These are phyloP conservation scores for Polypterus bichir DNA, from an alignment of 2,113 vertebrate genomes.

Conservation along the genomic window DNA sequence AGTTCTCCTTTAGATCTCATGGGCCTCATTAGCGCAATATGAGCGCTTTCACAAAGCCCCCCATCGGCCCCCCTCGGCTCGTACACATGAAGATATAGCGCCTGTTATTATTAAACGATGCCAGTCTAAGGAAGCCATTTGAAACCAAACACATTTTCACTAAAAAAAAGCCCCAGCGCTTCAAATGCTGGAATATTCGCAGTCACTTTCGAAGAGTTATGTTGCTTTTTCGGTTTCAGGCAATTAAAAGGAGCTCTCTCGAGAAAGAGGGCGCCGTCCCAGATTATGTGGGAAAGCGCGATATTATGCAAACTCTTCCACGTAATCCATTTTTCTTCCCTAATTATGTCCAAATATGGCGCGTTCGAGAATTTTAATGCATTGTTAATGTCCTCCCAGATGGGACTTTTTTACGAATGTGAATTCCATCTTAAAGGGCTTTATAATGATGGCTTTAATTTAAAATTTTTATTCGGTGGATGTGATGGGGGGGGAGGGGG, in stretches of 20 bases:
- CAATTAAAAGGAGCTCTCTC: not conserved
- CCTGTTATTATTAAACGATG: too few relatives aligned
- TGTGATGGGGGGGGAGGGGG: not conserved
- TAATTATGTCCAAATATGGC: not conserved
- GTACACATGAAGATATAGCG: too few relatives aligned
- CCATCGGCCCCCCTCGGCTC: too few relatives aligned
- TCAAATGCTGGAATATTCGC: too few relatives aligned
- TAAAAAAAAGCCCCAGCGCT: too few relatives aligned
- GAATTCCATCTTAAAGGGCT: not conserved
- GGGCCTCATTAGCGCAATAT: too few relatives aligned
- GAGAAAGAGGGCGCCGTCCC: not conserved
- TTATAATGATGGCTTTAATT: not conserved
- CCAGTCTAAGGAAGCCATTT: too few relatives aligned
- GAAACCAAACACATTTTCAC: too few relatives aligned
- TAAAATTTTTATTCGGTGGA: not conserved
- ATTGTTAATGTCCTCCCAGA: not conserved
- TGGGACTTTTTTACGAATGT: not conserved
- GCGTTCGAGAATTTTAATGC: not conserved
- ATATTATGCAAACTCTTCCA: not conserved
- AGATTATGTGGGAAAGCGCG: not conserved
- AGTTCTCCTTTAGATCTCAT: too few relatives aligned
- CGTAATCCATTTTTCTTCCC: not conserved
- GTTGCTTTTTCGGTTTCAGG: not conserved
- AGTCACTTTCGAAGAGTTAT: too few relatives aligned
- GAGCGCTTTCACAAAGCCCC: too few relatives aligned